Conservation (phyloP, 1,140 invertebrate genomes). For the Meteorus sp. region DNA sequence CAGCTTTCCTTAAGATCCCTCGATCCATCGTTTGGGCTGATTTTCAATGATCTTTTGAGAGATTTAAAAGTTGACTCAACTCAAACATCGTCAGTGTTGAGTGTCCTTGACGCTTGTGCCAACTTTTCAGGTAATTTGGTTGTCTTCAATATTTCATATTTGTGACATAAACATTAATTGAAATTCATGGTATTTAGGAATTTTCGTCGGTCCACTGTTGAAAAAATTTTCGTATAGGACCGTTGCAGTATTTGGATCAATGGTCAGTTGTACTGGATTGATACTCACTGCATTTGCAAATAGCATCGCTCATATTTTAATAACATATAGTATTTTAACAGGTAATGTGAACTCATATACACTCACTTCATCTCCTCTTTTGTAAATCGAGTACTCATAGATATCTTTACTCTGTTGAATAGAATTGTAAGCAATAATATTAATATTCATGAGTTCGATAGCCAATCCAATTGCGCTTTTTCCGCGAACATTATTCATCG, state of each 20-base stretch:
- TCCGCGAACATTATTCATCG: no score
- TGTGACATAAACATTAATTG: not conserved
- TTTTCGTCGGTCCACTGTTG: constrained; percentile 72
- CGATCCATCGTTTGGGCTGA: constrained; percentile 75
- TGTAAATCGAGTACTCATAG: constrained; percentile 16
- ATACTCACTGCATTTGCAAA: constrained; percentile 69
- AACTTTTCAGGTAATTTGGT: constrained; percentile 66
- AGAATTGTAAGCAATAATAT: no score
- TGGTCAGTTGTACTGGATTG: constrained; percentile 66
- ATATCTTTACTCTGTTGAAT: no score
- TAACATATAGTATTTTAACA: constrained; percentile 75
- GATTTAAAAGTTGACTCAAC: constrained; percentile 71
- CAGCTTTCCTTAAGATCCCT: constrained; percentile 75
- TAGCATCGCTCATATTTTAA: constrained; percentile 72
- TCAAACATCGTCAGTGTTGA: constrained; percentile 72
- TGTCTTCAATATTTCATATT: not conserved
- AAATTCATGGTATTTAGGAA: constrained; percentile 49
- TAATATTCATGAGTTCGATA: no score
- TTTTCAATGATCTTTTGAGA: constrained; percentile 71
- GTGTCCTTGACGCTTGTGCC: constrained; percentile 71
- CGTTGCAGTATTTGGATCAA: constrained; percentile 69
- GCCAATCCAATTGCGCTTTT: no score
- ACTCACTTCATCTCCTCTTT: no score
- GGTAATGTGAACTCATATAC: no score
- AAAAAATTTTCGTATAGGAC: constrained; percentile 74